phyloP scores from a whole-genome alignment of 2,888 invertebrate genomes.

The Tenthredo amoena region DNA sequence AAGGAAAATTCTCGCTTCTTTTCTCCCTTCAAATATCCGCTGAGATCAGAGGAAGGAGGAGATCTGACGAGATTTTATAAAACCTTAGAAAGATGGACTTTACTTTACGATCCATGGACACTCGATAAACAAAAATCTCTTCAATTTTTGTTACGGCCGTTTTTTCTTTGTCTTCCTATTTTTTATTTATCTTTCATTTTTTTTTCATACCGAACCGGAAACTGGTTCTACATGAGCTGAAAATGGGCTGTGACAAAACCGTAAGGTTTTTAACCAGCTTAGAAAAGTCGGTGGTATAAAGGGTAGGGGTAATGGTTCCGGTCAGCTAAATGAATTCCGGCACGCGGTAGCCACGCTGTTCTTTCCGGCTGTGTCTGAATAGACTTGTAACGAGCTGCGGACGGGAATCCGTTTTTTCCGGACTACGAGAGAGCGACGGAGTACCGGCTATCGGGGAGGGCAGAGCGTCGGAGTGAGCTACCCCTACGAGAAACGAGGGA shows the following conservation, averaged over 20 bases:
- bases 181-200: neutral
- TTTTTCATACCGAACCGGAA: neutral
- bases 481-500: slow-evolving; percentile 60
- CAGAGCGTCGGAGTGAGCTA: slow-evolving; percentile 60
- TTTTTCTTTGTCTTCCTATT: neutral
- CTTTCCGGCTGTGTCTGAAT: slow-evolving; percentile 76
- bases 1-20: neutral
- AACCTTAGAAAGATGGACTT: neutral
- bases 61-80: neutral
- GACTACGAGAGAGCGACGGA: slow-evolving; percentile 49
- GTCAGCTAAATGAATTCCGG: slow-evolving; percentile 76
- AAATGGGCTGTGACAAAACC: neutral
- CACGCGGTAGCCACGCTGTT: slow-evolving; percentile 69
- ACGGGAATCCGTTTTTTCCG: slow-evolving; percentile 61
- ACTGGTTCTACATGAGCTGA: neutral
- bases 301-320: slow-evolving; percentile 73
- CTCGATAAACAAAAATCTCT: neutral
- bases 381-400: slow-evolving; percentile 76
- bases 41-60: neutral
- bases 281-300: neutral
- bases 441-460: slow-evolving; percentile 51
- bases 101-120: neutral
- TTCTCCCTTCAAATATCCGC: neutral
- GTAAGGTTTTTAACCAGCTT: slow-evolving; percentile 25
- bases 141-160: neutral